Evolutionary conservation across 2,888 invertebrate species (phyloP).

Genomic region (Theretra japonica): DNA sequence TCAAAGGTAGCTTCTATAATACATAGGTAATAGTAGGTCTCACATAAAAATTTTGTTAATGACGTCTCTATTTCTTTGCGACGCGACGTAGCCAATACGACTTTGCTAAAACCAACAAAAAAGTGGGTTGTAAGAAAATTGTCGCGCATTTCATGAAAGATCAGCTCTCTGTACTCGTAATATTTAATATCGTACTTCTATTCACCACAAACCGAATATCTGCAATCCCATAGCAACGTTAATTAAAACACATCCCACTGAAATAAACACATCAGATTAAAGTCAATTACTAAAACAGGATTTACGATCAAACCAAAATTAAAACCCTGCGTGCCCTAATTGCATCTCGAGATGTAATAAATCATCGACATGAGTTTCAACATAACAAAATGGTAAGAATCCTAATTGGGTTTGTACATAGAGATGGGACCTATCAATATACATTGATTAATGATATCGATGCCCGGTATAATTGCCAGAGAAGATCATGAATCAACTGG

Average conservation of each 20-base stretch:
- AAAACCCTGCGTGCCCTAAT: constrained; percentile 73
- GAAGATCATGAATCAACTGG: constrained; percentile 79
- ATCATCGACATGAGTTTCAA: constrained; percentile 67
- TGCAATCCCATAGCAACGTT: constrained; percentile 25
- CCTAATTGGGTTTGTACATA: constrained; percentile 82
- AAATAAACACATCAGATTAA: constrained; percentile 66
- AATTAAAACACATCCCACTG: constrained; percentile 50
- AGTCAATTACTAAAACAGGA: constrained; percentile 72
- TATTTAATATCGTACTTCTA: no score
- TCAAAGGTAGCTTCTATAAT: no score
- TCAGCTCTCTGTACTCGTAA: no score
- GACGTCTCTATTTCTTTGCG: no score
- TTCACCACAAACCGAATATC: no score
- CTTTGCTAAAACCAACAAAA: no score
- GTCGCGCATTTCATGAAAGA: no score
- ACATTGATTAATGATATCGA: constrained; percentile 80
- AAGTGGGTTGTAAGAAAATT: no score
- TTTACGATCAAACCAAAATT: constrained; percentile 77
- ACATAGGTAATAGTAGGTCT: no score
- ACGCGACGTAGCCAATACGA: no score
- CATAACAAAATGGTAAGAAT: constrained; percentile 72
- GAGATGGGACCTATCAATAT: constrained; percentile 77
- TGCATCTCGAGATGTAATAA: constrained; percentile 68
- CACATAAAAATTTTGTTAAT: no score
- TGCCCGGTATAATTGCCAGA: constrained; percentile 78